These are phyloP conservation scores for Enoplolaimus lenunculus DNA, from an alignment of 2,888 invertebrate species.

Conservation along the genomic window DNA sequence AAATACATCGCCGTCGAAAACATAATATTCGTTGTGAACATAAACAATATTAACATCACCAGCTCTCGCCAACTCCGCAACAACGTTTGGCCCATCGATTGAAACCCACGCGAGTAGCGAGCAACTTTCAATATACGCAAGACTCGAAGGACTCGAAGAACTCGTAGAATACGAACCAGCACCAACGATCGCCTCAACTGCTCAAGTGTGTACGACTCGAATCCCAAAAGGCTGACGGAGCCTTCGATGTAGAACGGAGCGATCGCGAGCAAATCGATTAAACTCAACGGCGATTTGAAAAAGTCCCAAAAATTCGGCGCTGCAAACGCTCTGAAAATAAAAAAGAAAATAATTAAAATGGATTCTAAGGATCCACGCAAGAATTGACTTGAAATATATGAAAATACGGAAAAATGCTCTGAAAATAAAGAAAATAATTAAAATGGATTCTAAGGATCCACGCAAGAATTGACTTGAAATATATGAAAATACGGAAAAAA, in stretches of 20 bases:
- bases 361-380: no score
- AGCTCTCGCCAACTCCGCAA: slow-evolving; percentile 2
- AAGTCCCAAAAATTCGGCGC: neutral
- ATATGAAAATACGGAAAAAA: no score
- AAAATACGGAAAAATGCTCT: no score
- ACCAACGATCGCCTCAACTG: slow-evolving; percentile 1
- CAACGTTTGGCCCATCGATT: slow-evolving; percentile 3
- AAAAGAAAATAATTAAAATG: no score
- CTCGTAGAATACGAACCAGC: neutral
- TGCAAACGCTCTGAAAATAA: neutral
- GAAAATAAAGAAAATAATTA: no score
- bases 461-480: no score
- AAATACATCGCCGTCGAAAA: slow-evolving; percentile 15
- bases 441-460: no score
- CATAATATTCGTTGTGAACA: slow-evolving; percentile 5
- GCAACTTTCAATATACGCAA: slow-evolving; percentile 13
- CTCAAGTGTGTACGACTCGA: no score
- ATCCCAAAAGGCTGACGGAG: neutral
- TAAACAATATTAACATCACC: neutral
- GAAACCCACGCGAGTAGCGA: neutral
- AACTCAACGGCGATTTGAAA: slow-evolving; percentile 7
- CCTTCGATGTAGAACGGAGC: slow-evolving; percentile 15
- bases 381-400: no score
- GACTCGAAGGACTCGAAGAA: neutral
- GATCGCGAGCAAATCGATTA: slow-evolving; percentile 16